Evolutionary conservation across 2,113 vertebrate genomes (phyloP), one percentile per base, ranked within the genome.

Genomic region (Merops nubicus): DNA sequence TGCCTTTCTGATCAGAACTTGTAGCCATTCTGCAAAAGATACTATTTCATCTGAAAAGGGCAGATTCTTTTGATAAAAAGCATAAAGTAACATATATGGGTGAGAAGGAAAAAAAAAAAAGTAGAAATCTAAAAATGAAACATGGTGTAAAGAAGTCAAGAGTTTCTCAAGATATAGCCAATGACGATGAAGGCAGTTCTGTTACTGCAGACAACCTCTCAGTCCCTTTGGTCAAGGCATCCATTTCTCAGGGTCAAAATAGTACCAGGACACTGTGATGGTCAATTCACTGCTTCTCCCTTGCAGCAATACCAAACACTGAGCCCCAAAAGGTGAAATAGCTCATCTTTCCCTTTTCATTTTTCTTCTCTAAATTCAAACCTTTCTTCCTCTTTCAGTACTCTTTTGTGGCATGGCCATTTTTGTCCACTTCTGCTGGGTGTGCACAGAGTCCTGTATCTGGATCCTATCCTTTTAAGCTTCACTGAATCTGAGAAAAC

Each of bases 51-150:
- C 17, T 77, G 59, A 64, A 85, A 93, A 77, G 12, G 26, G 77
- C 21, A 47, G 43, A 83, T 48, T 68, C 6, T 60, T 80, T 76
- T 64, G 50, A 82, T 16, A 60, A 48, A 23, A 79, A 45, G 15
- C 42, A 76, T n/a, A 38, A 73, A 54, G 29, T n/a, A 67, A 77
- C 47, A 54, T 21, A 48, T 1, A 64, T 16, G 20, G 4, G 26
- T 40, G 18, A 72, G 38, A 80, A 45, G 4, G n/a, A 85, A 93
- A 93, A 85, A 36, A 85, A 93, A 93, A 85, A 59, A 67, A 36
- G 12, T 8, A 50, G 57, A 76, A 87, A 68, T 38, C n/a, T 25
- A 13, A 12, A 7, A 2, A 19, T 23, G 65, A 56, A 45, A 3
- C 14, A 60, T 19, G 7, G 25, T 31, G 20, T 63, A 80, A n/a